Evolutionary conservation across 2,888 invertebrate genomes (phyloP), one percentile per base, ranked within the genome.

Genomic region (Epistrophella euchroma): DNA sequence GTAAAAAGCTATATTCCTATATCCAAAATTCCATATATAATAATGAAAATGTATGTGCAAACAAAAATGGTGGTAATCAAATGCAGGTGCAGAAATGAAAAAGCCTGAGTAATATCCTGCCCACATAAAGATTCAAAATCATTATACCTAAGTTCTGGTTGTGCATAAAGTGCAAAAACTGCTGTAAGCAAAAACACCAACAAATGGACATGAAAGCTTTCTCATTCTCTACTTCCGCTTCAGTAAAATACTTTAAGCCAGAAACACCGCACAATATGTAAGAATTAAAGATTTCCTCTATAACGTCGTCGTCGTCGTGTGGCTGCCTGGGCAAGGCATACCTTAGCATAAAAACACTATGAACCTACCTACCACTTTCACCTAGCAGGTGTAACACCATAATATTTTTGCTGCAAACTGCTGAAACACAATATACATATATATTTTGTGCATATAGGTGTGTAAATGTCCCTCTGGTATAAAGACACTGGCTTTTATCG

Each of bases 181-280:
- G 15, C 28, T 58, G 28, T n/a, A 32, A 56, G 37, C 35, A 32
- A 56, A 50, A 52, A 35, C 62, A 25, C 64, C 28, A 64, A 68
- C 66, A 78, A 55, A 45, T 60, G 55, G 32, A 62, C 47, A 73
- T 62, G 73, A 70, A 73, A 70, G 73, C 45, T 73, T 74, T 52
- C 78, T 55, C 68, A 52, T 64, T 64, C 71, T 71, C 58, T 40
- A 11, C 60, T 71, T 76, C 77, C 76, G 77, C n/a, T 77, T 58
- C 17, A 37, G 47, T 62, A 35, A 68, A 68, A 83, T 37, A 55
- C 17, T 45, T 35, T 56, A 55, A 78, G 45, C 55, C 35, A 64
- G 43, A 32, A n/a, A 25, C 25, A 19, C 58, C 66, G 43, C 35
- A 72, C 62, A 81, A 64, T 76, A 64, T 77, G 72, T 52, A 66